These are phyloP conservation scores for Porites evermanni DNA, from an alignment of 92 coral and sea anemone species.

Conservation along the genomic window DNA sequence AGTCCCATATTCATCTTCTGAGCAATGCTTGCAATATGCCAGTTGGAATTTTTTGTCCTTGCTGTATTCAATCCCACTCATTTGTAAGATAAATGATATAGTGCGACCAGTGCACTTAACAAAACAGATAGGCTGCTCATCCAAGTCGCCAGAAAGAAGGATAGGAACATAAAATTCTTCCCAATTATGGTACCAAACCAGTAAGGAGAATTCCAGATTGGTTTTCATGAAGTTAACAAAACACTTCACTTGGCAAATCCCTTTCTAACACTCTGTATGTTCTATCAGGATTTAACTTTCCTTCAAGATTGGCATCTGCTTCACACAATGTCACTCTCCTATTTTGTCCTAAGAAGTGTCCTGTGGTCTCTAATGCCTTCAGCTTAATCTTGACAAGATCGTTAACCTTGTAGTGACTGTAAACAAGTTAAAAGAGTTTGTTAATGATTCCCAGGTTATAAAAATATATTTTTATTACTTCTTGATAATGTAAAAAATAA, in stretches of 20 bases:
- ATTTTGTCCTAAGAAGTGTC: conserved; percentile 93
- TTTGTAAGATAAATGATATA: too few species aligned
- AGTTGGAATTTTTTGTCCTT: too few species aligned
- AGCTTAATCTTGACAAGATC: conserved; percentile 77
- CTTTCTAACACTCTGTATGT: conserved; percentile 10
- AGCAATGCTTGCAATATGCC: too few species aligned
- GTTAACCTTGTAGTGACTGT: conserved; percentile 77
- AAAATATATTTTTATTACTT: not conserved
- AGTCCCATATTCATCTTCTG: too few species aligned
- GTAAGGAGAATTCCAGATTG: not conserved
- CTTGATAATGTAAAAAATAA: too few species aligned
- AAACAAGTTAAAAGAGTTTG: not conserved
- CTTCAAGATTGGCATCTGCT: conserved; percentile 75
- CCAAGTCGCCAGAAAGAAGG: too few species aligned
- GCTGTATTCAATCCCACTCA: too few species aligned
- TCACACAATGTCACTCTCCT: conserved; percentile 90
- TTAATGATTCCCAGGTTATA: too few species aligned
- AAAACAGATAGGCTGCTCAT: too few species aligned
- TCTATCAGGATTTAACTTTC: not conserved
- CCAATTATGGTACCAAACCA: not conserved
- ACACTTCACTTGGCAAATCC: not conserved
- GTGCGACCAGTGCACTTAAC: too few species aligned
- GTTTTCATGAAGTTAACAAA: not conserved
- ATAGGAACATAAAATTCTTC: not conserved
- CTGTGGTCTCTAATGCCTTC: conserved; percentile 84